Base-by-base conservation (phyloP, 2,888 invertebrate species). In the Belgica antarctica region DNA sequence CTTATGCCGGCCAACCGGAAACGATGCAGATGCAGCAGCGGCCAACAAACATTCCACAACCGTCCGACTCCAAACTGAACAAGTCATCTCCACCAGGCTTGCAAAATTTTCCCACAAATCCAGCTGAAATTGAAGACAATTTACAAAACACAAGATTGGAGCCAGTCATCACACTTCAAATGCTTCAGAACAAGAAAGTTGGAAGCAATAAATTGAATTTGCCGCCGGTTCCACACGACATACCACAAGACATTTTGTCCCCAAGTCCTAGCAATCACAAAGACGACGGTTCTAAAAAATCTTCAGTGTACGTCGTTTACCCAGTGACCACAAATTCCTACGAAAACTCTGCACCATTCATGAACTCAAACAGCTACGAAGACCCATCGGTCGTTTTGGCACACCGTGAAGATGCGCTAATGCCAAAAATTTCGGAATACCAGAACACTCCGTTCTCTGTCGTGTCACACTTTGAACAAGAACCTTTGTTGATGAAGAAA, bases 101-200 rank as follows among this genome's bases (percentile, higher is more conserved):
- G 1, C 75, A 77, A 0, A 5, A 46, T 46, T 27, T 8, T 24
- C n/a, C 25, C 10, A 2, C 24, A 2, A n/a, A 59, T 3, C 19
- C 52, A 19, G 8, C 19, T 22, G 28, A 19, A 15, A 74, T 82
- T 28, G 77, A 81, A 0, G 22, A 52, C 74, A 78, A 1, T 75
- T 41, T 24, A 19, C 47, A 65, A 17, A 65, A 62, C 17, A 68
- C 77, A 36, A 79, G 78, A 46, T 78, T 83, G 3, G 82, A 84
- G 25, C 83, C 83, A 0, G 84, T 88, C 0, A 84, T 87, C 10
- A 87, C 88, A 0, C 76, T 88, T 31, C 88, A 88, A 78, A 88
- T 88, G 88, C 82, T 88, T 59, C 87, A 88, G 75, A 82, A 83
- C 0, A 81, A 84, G 74, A 78, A 81, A 71, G 15, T n/a, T 57